Conservation (phyloP, 2,888 invertebrate species). For the Gibbula magus region DNA sequence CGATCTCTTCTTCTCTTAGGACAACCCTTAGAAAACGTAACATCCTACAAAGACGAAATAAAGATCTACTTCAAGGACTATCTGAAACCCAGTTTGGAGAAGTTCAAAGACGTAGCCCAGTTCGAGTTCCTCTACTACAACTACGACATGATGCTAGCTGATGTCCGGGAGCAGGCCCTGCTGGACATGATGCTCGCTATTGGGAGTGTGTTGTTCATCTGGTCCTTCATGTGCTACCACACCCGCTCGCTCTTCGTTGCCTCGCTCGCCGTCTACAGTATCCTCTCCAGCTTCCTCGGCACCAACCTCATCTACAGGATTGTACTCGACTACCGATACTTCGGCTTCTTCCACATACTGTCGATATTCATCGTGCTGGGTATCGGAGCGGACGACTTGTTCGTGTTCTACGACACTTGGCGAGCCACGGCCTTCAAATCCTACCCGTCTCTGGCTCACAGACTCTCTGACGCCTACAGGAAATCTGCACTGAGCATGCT, state of each 20-base stretch:
- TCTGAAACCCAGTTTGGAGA: slow-evolving; percentile 41
- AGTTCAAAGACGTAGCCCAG: not conserved
- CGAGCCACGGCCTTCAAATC: slow-evolving; percentile 42
- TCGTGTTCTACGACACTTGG: slow-evolving; percentile 64
- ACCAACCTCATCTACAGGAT: slow-evolving; percentile 59
- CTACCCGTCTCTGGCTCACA: slow-evolving; percentile 49
- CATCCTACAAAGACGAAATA: slow-evolving; percentile 42
- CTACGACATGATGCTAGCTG: slow-evolving; percentile 45
- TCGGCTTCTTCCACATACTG: slow-evolving; percentile 61
- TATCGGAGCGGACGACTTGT: slow-evolving; percentile 60
- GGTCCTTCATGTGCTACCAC: slow-evolving; percentile 54
- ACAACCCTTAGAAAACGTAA: slow-evolving; percentile 32
- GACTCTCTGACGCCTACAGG: slow-evolving; percentile 55
- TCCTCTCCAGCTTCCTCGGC: slow-evolving; percentile 53
- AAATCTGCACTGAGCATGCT: slow-evolving; percentile 57
- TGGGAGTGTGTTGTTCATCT: slow-evolving; percentile 56
- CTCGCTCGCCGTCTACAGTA: slow-evolving; percentile 47
- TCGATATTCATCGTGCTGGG: slow-evolving; percentile 60
- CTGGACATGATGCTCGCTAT: slow-evolving; percentile 48
- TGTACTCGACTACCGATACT: slow-evolving; percentile 53
- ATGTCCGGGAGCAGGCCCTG: slow-evolving; percentile 48
- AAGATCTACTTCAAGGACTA: slow-evolving; percentile 34
- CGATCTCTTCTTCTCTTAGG: slow-evolving; percentile 50
- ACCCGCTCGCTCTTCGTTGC: slow-evolving; percentile 59
- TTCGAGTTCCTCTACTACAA: slow-evolving; percentile 53